A percentile compares a stretch with the other conserved stretches of the same genome.
Conservation (phyloP, 2,797 vertebrate genomes). For the Hafferia zeledoni region DNA sequence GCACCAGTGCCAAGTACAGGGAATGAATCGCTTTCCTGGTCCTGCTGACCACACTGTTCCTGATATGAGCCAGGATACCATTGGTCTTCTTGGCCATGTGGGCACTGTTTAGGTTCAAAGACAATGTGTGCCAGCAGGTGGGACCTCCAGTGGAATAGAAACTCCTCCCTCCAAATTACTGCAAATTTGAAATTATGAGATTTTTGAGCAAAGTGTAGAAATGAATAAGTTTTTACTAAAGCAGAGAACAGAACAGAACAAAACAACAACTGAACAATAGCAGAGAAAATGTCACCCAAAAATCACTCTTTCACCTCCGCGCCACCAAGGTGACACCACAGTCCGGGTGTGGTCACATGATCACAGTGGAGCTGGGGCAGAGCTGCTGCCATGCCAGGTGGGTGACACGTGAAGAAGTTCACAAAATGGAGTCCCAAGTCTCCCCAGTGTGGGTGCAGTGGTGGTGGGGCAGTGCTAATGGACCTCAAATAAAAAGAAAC, state of each 20-base stretch:
- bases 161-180: background rate
- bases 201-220: background rate
- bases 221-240: background rate
- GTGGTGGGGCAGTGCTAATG: background rate
- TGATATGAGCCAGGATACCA: background rate
- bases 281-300: background rate
- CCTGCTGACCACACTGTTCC: rapidly evolving
- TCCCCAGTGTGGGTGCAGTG: background rate
- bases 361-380: background rate
- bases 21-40: rapidly evolving
- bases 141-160: background rate
- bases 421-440: background rate
- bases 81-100: background rate
- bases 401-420: background rate
- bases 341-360: background rate
- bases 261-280: background rate
- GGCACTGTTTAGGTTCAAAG: background rate
- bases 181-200: background rate
- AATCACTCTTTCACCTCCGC: background rate
- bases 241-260: background rate
- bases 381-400: background rate
- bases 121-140: background rate
- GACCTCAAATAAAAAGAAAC: too few species aligned
- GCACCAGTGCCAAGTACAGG: rapidly evolving
- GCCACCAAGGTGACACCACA: rapidly evolving